These are phyloP conservation scores for Sparus aurata DNA, from an alignment of 2,797 vertebrate species.

Conservation along the genomic window DNA sequence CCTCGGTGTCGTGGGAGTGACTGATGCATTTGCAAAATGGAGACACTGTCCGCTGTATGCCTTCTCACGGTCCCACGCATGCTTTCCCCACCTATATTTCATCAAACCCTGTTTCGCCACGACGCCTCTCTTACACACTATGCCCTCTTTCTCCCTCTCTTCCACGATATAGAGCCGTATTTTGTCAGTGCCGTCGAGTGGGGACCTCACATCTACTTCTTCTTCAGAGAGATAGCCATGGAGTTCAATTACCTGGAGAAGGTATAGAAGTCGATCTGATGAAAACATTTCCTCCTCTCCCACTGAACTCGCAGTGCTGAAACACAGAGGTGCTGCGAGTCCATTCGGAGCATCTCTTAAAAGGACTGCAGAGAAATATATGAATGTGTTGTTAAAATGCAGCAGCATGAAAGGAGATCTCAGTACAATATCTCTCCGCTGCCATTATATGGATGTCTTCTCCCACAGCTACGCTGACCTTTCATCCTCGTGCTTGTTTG, in stretches of 20 bases:
- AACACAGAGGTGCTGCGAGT: conserved; percentile 1
- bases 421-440: conserved; percentile 26
- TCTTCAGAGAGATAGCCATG: conserved; percentile 98
- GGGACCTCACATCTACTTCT: conserved; percentile 96
- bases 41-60: conserved; percentile 40
- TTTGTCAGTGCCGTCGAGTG: conserved; percentile 96
- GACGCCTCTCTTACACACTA: neutral
- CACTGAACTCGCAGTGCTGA: conserved; percentile 20
- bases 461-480: conserved; percentile 62
- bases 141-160: conserved; percentile 4
- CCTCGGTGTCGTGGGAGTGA: conserved; percentile 55
- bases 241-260: conserved; percentile 98
- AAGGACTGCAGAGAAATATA: conserved; percentile 22
- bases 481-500: conserved; percentile 62
- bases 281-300: conserved; percentile 12
- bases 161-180: conserved; percentile 88
- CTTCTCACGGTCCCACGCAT: conserved; percentile 12
- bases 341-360: conserved; percentile 34
- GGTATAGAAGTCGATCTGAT: conserved; percentile 78
- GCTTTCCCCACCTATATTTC: conserved; percentile 38
- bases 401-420: conserved; percentile 14
- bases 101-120: conserved; percentile 22
- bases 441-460: conserved; percentile 67
- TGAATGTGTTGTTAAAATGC: conserved; percentile 27
- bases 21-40: conserved; percentile 48